Evolutionary conservation across 2,888 invertebrate genomes (phyloP), one percentile per base, ranked within the genome.

Genomic region (Deilephila porcellus): DNA sequence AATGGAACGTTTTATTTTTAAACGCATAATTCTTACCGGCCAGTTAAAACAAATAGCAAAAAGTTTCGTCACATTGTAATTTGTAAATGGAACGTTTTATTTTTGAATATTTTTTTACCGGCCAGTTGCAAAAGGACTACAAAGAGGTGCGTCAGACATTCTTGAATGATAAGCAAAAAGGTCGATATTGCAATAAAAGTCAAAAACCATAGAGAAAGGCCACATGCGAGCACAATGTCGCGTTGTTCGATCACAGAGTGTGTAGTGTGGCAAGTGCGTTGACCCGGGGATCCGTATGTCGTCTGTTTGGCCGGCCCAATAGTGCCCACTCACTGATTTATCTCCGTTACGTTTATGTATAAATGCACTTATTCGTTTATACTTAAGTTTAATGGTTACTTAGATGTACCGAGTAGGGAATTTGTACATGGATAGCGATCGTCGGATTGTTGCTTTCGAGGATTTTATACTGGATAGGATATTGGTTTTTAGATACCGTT

Each of bases 241-340:
- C 52, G 67, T 67, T 67, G 64, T 64, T n/a, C 19, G 37, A 64
- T 64, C 37, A 56, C 56, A n/a, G 56, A 56, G 56, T 56, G 56
- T 56, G 56, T 56, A 56, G 45, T 56, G 56, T 56, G n/a, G n/a
- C n/a, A 37, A 67, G 67, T 45, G 52, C 67, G 52, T 67, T 67
- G 67, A 67, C 67, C 67, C 67, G 64, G 45, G 45, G 45, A 45
- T 56, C n/a, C 56, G 56, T 56, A 56, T 25, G 45, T 67, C 25
- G 25, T 25, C 32, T 62, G 45, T 25, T 67, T 20, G 25, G 37
- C 63, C 63, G 34, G 64, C 67, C 67, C 67, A 67, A 67, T 67
- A 67, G 45, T 67, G 67, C 67, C 67, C 45, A 67, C 45, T 64
- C 64, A 64, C 67, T 67, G 67, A 67, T 67, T 67, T 67, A 67